phyloP scores from a whole-genome alignment of 2,797 vertebrate species.

The Oryzias dopingdopingensis region DNA sequence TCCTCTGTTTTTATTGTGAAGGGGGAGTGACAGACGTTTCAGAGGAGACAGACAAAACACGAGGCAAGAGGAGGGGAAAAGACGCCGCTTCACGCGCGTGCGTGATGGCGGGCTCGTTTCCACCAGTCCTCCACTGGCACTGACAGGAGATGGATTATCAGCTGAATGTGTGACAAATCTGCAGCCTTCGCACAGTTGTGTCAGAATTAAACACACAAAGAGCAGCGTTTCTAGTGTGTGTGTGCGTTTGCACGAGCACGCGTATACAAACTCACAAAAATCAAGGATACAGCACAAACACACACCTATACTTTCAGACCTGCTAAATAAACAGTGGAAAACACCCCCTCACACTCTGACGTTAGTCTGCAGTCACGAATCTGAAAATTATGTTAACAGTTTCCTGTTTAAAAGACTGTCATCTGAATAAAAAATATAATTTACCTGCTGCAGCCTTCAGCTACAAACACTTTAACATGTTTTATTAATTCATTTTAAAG shows the following conservation, averaged over 20 bases:
- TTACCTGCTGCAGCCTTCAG: too few species aligned
- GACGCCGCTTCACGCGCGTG: conserved; percentile 9
- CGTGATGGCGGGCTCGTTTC: conserved; percentile 38
- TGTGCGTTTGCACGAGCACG: background rate
- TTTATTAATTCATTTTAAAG: too few species aligned
- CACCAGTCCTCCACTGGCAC: conserved; percentile 66
- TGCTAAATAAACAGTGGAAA: conserved; percentile 26
- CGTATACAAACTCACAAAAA: conserved; percentile 1
- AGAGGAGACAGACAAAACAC: conserved; percentile 26
- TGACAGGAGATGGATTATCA: conserved; percentile 80
- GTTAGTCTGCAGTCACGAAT: conserved; percentile 23
- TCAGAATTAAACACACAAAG: conserved; percentile 46
- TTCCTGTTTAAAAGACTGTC: too few species aligned
- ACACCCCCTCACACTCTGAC: conserved; percentile 31
- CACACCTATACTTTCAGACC: conserved; percentile 6
- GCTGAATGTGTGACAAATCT: conserved; percentile 71
- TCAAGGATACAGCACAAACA: conserved; percentile 1
- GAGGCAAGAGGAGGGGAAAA: conserved; percentile 17
- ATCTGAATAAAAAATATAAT: too few species aligned
- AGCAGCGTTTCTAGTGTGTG: conserved; percentile 26
- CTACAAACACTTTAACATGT: too few species aligned
- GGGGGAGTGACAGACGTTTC: conserved; percentile 30
- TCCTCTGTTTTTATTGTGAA: conserved; percentile 62
- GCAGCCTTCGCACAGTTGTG: conserved; percentile 68
- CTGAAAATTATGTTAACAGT: too few species aligned